Evolutionary conservation across 2,797 vertebrate species (phyloP).

Genomic region (Champsocephalus gunnari): DNA sequence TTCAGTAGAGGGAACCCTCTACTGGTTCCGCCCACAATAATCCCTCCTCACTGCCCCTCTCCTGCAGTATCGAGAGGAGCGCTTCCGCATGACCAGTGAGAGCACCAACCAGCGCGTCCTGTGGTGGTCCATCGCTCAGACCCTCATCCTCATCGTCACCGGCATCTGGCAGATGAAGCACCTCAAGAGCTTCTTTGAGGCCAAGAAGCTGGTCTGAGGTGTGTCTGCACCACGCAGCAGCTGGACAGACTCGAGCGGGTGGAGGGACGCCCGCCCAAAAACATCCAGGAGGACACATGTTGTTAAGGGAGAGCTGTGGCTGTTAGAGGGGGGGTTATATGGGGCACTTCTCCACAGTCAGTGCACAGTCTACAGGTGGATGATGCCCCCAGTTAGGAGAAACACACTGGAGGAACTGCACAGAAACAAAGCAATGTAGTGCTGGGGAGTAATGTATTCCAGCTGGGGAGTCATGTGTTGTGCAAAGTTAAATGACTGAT

Average conservation of each 20-base stretch:
- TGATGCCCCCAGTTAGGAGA: too few species aligned
- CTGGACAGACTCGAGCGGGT: not conserved
- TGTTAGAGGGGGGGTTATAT: too few species aligned
- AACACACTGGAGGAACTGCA: too few species aligned
- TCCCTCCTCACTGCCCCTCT: too few species aligned
- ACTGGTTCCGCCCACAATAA: too few species aligned
- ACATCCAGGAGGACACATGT: conserved; percentile 20
- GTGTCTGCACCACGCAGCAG: not conserved
- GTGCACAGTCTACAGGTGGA: too few species aligned
- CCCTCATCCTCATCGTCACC: conserved; percentile 93
- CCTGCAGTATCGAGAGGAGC: conserved; percentile 92
- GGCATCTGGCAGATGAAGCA: conserved; percentile 98
- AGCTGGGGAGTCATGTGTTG: too few species aligned
- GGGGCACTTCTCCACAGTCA: too few species aligned
- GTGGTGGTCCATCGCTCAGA: conserved; percentile 98
- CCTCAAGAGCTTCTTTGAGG: conserved; percentile 97
- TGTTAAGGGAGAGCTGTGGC: not conserved
- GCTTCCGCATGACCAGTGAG: conserved; percentile 95
- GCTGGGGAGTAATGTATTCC: too few species aligned
- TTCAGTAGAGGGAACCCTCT: too few species aligned
- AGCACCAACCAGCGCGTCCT: conserved; percentile 97
- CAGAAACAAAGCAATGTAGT: too few species aligned
- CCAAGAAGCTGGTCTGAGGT: conserved; percentile 93
- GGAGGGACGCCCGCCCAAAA: conserved; percentile 2
- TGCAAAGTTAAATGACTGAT: too few species aligned